phyloP scores from a whole-genome alignment of 2,888 invertebrate species.

The Brachypalpus laphriformis region DNA sequence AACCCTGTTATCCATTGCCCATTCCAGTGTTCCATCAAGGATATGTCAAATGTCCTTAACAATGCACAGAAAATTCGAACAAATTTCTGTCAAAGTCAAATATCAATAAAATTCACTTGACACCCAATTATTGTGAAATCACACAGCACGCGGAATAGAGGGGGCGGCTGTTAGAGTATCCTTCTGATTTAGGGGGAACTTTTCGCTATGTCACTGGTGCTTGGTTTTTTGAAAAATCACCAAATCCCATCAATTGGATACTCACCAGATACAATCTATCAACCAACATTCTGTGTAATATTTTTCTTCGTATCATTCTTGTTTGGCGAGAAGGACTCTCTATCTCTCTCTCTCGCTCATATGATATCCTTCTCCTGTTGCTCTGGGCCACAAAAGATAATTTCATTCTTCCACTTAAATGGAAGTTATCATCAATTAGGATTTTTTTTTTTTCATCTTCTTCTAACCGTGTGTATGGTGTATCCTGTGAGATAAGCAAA shows the following conservation, averaged over 20 bases:
- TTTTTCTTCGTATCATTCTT: constrained; percentile 11
- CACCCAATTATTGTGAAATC: constrained; percentile 73
- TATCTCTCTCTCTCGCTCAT: background rate
- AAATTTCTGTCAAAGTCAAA: constrained; percentile 73
- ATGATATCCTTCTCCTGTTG: constrained; percentile 51
- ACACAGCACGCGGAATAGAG: constrained; percentile 13
- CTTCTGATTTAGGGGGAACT: background rate
- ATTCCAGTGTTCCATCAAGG: background rate
- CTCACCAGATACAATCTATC: constrained; percentile 60
- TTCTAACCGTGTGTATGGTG: background rate
- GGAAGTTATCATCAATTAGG: constrained; percentile 73
- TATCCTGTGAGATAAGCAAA: constrained; percentile 55
- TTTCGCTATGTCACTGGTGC: constrained; percentile 40
- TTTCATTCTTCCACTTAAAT: constrained; percentile 72
- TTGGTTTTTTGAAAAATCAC: constrained; percentile 52
- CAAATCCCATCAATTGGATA: constrained; percentile 67
- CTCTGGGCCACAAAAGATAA: constrained; percentile 65
- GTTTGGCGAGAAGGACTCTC: constrained; percentile 7
- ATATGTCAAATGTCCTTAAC: constrained; percentile 66
- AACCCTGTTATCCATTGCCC: constrained; percentile 49
- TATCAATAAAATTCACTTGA: constrained; percentile 74
- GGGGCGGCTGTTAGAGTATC: background rate
- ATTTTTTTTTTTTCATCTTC: constrained; percentile 6
- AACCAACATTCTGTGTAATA: constrained; percentile 25
- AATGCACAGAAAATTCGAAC: constrained; percentile 50